Percentiles rank a stretch among this genome's conserved stretches.
phyloP scores from a whole-genome alignment of 2,888 invertebrate genomes.

The Masnerella sp. region DNA sequence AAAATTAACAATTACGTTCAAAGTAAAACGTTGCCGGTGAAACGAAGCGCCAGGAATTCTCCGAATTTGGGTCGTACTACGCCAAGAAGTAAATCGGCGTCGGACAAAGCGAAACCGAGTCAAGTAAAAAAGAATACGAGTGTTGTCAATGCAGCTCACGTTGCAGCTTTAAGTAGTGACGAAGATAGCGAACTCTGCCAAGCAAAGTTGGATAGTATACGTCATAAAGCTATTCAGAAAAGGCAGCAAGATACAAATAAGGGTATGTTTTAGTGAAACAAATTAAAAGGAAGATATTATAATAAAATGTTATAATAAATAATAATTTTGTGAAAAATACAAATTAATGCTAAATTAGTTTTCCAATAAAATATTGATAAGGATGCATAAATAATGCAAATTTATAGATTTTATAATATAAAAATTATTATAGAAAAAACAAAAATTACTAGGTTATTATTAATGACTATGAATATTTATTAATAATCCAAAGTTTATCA shows the following conservation, averaged over 20 bases:
- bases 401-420: too few species aligned
- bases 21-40: conserved; percentile 70
- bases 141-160: conserved; percentile 63
- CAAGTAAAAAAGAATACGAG: conserved; percentile 60
- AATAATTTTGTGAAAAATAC: too few species aligned
- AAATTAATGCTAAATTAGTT: too few species aligned
- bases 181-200: conserved; percentile 84
- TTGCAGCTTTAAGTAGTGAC: conserved; percentile 75
- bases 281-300: too few species aligned
- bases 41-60: conserved; percentile 67
- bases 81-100: conserved; percentile 66
- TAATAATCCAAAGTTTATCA: too few species aligned
- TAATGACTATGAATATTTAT: too few species aligned
- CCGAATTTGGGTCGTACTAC: conserved; percentile 70
- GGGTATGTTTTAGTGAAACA: conserved; percentile 66
- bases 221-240: conserved; percentile 81
- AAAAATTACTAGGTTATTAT: too few species aligned
- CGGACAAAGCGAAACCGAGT: conserved; percentile 64
- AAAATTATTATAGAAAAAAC: too few species aligned
- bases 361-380: too few species aligned
- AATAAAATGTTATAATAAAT: too few species aligned
- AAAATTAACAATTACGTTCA: conserved; percentile 75
- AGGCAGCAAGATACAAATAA: conserved; percentile 73
- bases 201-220: conserved; percentile 83
- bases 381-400: too few species aligned